Conservation (phyloP, 2,888 invertebrate species). For the Asteroscopus sphinx region DNA sequence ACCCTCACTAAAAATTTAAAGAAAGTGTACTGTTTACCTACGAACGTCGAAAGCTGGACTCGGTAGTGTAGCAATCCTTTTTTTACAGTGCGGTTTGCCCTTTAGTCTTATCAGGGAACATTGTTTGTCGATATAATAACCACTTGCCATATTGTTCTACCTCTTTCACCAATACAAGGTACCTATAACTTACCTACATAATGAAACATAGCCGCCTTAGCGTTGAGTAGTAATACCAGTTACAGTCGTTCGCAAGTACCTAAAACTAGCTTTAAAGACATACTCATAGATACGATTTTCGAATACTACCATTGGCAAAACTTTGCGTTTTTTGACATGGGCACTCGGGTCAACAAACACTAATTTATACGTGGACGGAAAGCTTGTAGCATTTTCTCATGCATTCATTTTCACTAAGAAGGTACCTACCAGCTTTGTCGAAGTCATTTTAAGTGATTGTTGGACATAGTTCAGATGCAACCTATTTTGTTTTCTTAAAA, state of each 20-base stretch:
- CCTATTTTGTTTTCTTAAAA: slow-evolving; percentile 13
- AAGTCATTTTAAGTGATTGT: slow-evolving; percentile 10
- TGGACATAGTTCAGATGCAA: slow-evolving; percentile 40
- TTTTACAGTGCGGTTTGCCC: background rate
- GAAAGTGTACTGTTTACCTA: slow-evolving; percentile 19
- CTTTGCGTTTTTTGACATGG: background rate
- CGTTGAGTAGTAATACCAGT: too few relatives aligned
- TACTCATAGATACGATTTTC: too few relatives aligned
- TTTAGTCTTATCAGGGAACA: background rate
- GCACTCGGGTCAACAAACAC: background rate
- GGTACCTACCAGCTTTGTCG: slow-evolving; percentile 7
- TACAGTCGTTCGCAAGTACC: too few relatives aligned
- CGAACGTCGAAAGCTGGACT: background rate
- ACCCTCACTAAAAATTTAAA: slow-evolving; percentile 29
- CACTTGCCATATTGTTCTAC: too few relatives aligned
- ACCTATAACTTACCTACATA: background rate
- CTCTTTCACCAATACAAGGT: background rate
- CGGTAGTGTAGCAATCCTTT: background rate
- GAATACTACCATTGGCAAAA: background rate
- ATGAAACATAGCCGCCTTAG: too few relatives aligned
- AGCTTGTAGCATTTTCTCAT: slow-evolving; percentile 13
- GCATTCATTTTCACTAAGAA: background rate
- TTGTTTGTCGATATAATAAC: background rate
- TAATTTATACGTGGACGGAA: background rate
- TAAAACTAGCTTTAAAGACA: too few relatives aligned